A percentile compares a stretch with the other conserved stretches of the same genome.
Conservation (phyloP, 2,888 invertebrate species). For the Lamellibrachia columna region DNA sequence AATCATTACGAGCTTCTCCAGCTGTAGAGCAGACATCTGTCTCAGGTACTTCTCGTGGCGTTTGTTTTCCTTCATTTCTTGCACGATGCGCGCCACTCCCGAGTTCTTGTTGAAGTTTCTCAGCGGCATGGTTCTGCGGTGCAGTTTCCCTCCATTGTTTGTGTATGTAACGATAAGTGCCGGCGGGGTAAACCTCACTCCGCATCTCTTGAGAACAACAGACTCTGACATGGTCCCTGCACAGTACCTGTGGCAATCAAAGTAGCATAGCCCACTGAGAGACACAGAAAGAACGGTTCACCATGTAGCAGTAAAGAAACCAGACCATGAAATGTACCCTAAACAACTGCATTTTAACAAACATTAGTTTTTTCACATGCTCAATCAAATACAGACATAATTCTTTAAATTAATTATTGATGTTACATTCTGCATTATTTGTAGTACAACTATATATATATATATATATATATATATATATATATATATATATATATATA, state of each 20-base stretch:
- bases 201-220: conserved; percentile 53
- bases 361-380: no score
- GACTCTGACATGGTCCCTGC: neutral
- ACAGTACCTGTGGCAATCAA: neutral
- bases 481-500: no score
- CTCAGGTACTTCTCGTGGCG: conserved; percentile 64
- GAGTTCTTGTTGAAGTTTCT: conserved; percentile 65
- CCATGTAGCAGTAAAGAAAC: neutral
- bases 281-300: neutral
- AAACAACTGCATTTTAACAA: no score
- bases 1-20: conserved; percentile 67
- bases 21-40: conserved; percentile 61
- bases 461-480: no score
- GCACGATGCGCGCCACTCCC: conserved; percentile 57
- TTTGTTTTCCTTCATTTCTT: conserved; percentile 59
- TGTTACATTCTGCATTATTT: no score
- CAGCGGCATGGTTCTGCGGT: conserved; percentile 66
- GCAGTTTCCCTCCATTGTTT: conserved; percentile 31
- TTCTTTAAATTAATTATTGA: no score
- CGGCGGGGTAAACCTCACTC: conserved; percentile 64
- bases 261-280: neutral
- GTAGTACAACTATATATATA: no score
- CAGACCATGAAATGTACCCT: no score
- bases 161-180: conserved; percentile 61
- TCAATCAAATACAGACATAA: no score